Percentiles rank a stretch among this genome's conserved stretches.
Evolutionary conservation across 2,888 invertebrate genomes (phyloP).

Genomic region (Drosophila anomalata): DNA sequence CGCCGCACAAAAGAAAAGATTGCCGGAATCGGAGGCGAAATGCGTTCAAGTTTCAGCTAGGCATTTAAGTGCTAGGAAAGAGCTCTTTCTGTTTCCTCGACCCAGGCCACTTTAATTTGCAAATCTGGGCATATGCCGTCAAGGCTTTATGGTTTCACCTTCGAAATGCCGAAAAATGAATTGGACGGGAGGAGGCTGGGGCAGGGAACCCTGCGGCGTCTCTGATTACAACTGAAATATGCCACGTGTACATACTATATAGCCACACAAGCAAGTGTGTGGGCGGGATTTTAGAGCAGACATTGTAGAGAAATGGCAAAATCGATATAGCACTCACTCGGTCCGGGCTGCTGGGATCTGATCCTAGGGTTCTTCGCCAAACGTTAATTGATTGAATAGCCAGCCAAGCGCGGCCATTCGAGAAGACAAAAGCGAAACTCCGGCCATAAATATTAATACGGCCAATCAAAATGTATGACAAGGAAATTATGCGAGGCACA

Average conservation of each 20-base stretch:
- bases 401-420: constrained; percentile 39
- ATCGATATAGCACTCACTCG: constrained; percentile 60
- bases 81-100: neutral
- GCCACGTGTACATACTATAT: constrained; percentile 40
- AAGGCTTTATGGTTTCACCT: constrained; percentile 60
- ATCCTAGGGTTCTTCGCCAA: constrained; percentile 7
- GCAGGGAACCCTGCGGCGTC: constrained; percentile 51
- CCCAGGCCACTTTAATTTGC: constrained; percentile 51
- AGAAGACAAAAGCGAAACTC: constrained; percentile 44
- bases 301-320: constrained; percentile 49
- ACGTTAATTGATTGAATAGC: constrained; percentile 69
- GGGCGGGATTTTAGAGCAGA: neutral
- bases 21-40: constrained; percentile 30
- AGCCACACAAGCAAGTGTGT: neutral
- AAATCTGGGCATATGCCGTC: constrained; percentile 61
- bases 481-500: constrained; percentile 63
- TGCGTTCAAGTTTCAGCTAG: constrained; percentile 25
- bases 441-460: constrained; percentile 67
- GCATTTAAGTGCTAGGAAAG: constrained; percentile 20
- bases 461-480: constrained; percentile 74
- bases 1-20: constrained; percentile 34
- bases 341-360: constrained; percentile 30
- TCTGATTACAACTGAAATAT: constrained; percentile 50
- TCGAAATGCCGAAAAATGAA: constrained; percentile 21
- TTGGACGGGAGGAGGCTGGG: neutral